These are phyloP conservation scores for Lampropteryx suffumata DNA, from an alignment of 2,888 invertebrate genomes.

Conservation along the genomic window DNA sequence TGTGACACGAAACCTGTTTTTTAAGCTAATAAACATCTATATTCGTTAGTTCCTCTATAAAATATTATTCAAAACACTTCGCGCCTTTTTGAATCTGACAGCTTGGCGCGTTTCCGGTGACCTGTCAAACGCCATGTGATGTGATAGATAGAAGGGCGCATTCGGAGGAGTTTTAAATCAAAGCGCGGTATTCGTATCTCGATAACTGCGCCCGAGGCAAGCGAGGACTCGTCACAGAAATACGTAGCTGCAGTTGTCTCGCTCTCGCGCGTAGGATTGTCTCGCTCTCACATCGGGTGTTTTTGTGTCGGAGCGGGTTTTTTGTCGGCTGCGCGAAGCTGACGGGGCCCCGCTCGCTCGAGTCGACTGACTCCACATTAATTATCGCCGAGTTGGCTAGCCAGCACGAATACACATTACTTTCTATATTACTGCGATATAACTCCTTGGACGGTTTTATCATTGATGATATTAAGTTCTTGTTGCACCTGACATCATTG, in stretches of 20 bases:
- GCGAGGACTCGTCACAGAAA: slow-evolving; percentile 77
- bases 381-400: slow-evolving; percentile 76
- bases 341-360: slow-evolving; percentile 69
- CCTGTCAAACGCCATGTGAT: slow-evolving; percentile 83
- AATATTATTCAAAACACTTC: slow-evolving; percentile 49
- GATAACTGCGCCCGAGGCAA: slow-evolving; percentile 77
- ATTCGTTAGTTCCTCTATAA: slow-evolving; percentile 31
- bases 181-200: slow-evolving; percentile 75
- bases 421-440: slow-evolving; percentile 71
- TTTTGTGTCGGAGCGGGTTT: slow-evolving; percentile 82
- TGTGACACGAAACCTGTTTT: slow-evolving; percentile 32
- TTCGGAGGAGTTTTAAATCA: slow-evolving; percentile 79
- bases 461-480: too few species aligned
- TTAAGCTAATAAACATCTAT: slow-evolving; percentile 27
- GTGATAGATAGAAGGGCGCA: slow-evolving; percentile 83
- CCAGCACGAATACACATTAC: slow-evolving; percentile 74
- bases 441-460: slow-evolving; percentile 25
- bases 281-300: slow-evolving; percentile 71
- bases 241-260: slow-evolving; percentile 65
- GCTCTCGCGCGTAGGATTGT: slow-evolving; percentile 53
- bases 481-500: too few species aligned
- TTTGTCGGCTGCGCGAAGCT: slow-evolving; percentile 71
- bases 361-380: slow-evolving; percentile 75
- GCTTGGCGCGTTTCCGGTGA: slow-evolving; percentile 73
- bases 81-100: slow-evolving; percentile 80